Conservation (phyloP, 2,888 invertebrate genomes). For the Conomelus anceps region DNA sequence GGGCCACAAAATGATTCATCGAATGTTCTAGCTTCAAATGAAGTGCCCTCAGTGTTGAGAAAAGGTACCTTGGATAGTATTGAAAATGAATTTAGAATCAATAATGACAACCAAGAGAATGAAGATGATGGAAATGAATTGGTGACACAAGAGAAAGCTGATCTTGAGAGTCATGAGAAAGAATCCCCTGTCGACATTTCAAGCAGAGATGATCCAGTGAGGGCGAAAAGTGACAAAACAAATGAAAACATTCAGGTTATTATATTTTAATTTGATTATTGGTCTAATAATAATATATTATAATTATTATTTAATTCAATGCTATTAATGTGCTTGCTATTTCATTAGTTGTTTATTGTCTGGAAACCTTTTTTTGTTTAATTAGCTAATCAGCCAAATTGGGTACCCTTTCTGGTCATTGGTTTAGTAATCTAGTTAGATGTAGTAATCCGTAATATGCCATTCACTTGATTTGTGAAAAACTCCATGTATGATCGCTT, state of each 20-base stretch:
- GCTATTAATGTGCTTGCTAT: no score
- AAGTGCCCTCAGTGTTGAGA: neutral
- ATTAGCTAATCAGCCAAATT: no score
- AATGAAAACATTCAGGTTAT: slow-evolving; percentile 33
- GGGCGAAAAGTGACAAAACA: slow-evolving; percentile 35
- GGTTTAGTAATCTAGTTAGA: no score
- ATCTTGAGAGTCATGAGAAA: slow-evolving; percentile 63
- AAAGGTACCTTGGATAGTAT: neutral
- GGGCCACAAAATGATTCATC: neutral
- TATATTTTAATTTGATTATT: no score
- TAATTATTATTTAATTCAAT: no score
- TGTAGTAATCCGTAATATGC: no score
- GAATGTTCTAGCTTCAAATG: neutral
- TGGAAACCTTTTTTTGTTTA: no score
- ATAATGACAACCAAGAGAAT: slow-evolving; percentile 17
- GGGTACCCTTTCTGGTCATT: no score
- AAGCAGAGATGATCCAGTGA: slow-evolving; percentile 31
- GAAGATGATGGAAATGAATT: slow-evolving; percentile 20
- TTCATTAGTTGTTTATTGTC: no score
- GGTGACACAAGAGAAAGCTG: slow-evolving; percentile 53
- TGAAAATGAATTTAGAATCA: neutral
- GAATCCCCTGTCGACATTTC: slow-evolving; percentile 46
- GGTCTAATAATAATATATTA: no score
- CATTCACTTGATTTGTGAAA: no score
- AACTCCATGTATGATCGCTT: no score